Evolutionary conservation across 2,113 vertebrate genomes (phyloP), one percentile per base, ranked within the genome.

Genomic region (Alouatta palliata): DNA sequence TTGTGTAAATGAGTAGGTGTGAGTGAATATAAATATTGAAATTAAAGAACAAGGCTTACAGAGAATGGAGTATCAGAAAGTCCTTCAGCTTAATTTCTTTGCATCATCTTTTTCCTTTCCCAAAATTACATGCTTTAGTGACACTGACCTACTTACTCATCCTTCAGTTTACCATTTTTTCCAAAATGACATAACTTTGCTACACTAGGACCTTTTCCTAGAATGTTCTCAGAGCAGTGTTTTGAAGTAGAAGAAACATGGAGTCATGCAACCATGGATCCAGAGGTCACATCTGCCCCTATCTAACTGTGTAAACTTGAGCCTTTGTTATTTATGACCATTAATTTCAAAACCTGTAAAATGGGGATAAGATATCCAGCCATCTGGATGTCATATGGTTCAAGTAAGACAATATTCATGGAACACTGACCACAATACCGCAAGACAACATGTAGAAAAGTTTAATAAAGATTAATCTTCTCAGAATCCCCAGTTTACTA

Each of bases 331-430:
- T 95, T 93, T 91, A 82, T 79, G 27, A 79, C 35, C 73, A 91
- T 79, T 58, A 86, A 4, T 96, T 94, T 91, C 10, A 79, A 97
- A 23, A 89, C 17, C 56, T 94, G 3, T 25, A 87, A 79, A 93
- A 93, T 37, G 3, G 16, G 49, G 14, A 90, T 80, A 84, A 21
- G 87, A 37, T 75, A 52, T 37, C 21, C 1, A 68, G 16, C 66
- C 43, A 16, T 45, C 8, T 8, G 66, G 40, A 68, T 6, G 30
- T 87, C 86, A 70, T 19, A 43, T 4, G 16, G 14, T 30, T 96
- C 54, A 90, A 54, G 23, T n/a, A 68, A 90, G 66, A 49, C 20
- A 75, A 91, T 49, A 76, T 45, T 90, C 82, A 70, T 40, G 32
- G 81, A 71, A 75, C 30, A 81, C 35, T 90, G 70, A 40, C 47